Conservation (phyloP, 2,888 invertebrate species). For the Stratiomys singularior region DNA sequence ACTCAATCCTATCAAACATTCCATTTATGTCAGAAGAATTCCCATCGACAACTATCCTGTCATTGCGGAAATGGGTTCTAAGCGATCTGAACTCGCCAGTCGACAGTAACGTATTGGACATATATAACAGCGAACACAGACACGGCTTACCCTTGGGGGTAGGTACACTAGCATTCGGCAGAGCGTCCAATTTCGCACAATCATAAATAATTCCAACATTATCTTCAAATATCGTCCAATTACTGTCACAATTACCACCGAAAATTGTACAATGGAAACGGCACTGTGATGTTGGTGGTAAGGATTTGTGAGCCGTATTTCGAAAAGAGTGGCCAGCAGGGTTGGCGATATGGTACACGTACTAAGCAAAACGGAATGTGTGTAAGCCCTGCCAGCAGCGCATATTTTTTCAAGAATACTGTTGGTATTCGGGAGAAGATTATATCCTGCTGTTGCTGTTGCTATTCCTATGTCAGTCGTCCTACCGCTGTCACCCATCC, state of each 20-base stretch:
- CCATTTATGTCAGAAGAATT: conserved; percentile 41
- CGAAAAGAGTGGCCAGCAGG: too few species aligned
- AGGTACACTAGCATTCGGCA: conserved; percentile 34
- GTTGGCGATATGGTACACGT: not conserved
- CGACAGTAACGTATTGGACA: not conserved
- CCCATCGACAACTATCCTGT: conserved; percentile 22
- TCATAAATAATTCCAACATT: conserved; percentile 46
- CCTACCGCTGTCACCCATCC: conserved; percentile 12
- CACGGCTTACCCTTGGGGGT: not conserved
- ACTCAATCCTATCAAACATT: conserved; percentile 43
- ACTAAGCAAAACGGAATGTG: not conserved
- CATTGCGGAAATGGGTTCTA: not conserved
- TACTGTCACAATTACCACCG: conserved; percentile 64
- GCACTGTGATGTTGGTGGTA: too few species aligned
- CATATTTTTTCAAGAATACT: conserved; percentile 26
- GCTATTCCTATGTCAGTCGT: not conserved
- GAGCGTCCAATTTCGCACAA: conserved; percentile 45
- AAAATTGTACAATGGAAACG: conserved; percentile 52
- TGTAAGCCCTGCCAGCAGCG: not conserved
- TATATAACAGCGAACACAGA: not conserved
- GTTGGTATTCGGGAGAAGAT: not conserved
- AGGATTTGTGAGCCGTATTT: too few species aligned
- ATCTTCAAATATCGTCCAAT: conserved; percentile 64
- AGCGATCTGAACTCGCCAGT: not conserved
- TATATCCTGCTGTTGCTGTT: not conserved